These are phyloP conservation scores for Bombus balteatus DNA, from an alignment of 1,140 invertebrate genomes.

Conservation along the genomic window DNA sequence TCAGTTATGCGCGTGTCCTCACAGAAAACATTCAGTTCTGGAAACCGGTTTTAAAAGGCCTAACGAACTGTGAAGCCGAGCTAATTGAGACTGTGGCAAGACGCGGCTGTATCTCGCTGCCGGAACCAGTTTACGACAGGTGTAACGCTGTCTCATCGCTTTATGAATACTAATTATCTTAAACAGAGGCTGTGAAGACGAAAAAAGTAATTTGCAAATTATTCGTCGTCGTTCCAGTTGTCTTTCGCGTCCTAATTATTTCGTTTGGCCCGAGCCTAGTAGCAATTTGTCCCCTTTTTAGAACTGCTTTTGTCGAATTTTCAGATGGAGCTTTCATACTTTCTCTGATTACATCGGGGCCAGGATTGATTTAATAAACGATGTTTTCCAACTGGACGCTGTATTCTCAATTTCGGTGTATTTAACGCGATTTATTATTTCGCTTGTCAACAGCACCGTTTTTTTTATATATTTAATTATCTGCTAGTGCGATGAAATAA, in stretches of 20 bases:
- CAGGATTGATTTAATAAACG: slow-evolving; percentile 7
- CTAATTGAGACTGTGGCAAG: slow-evolving; percentile 71
- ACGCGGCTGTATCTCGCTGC: slow-evolving; percentile 53
- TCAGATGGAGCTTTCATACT: background rate
- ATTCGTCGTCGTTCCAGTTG: slow-evolving; percentile 8
- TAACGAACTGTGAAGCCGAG: slow-evolving; percentile 72
- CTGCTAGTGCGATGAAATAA: background rate
- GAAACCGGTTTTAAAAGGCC: slow-evolving; percentile 70
- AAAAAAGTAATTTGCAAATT: slow-evolving; percentile 30
- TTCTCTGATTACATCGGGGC: background rate
- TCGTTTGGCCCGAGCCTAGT: background rate
- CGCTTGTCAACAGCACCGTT: background rate
- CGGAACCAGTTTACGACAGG: slow-evolving; percentile 68
- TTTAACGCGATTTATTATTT: background rate
- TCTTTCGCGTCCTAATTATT: slow-evolving; percentile 22
- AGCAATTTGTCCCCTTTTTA: slow-evolving; percentile 18
- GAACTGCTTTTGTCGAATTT: background rate
- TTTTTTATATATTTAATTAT: slow-evolving; percentile 14
- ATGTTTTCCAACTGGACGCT: background rate
- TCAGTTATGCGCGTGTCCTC: slow-evolving; percentile 24
- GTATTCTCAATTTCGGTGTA: background rate
- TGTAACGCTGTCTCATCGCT: slow-evolving; percentile 68
- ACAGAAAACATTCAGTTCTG: slow-evolving; percentile 64
- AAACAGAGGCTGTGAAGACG: slow-evolving; percentile 28
- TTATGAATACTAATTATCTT: slow-evolving; percentile 67